These are phyloP conservation scores for Pangasius krempfi DNA, from an alignment of 2,797 vertebrate genomes.

Conservation along the genomic window DNA sequence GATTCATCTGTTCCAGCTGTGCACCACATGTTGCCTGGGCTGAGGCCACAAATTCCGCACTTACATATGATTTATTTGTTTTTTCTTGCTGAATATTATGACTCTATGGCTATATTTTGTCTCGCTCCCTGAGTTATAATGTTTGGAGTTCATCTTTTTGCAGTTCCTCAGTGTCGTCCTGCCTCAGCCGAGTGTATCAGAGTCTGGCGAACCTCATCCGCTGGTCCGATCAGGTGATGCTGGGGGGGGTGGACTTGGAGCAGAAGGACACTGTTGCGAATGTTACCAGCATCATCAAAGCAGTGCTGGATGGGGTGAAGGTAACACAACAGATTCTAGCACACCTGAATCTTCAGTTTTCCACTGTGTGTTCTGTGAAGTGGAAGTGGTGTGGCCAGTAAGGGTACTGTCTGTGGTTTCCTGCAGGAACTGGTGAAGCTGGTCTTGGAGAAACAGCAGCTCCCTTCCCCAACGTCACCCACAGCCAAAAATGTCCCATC, in stretches of 20 bases:
- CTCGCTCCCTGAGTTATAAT: background rate
- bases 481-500: conserved; percentile 74
- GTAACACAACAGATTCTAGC: conserved; percentile 62
- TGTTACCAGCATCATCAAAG: conserved; percentile 85
- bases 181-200: conserved; percentile 86
- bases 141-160: conserved; percentile 17
- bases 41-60: background rate
- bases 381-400: background rate
- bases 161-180: conserved; percentile 84
- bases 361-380: background rate
- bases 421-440: conserved; percentile 87
- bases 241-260: conserved; percentile 81
- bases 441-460: conserved; percentile 85
- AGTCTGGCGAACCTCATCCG: conserved; percentile 89
- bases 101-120: background rate
- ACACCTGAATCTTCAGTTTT: background rate
- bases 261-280: conserved; percentile 83
- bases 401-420: conserved; percentile 21
- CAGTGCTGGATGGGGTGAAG: conserved; percentile 89
- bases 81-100: background rate
- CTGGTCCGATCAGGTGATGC: conserved; percentile 91
- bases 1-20: background rate
- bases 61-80: background rate
- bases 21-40: background rate
- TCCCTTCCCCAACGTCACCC: conserved; percentile 82